phyloP scores from a whole-genome alignment of 2,888 invertebrate species.

The Sepioteuthis lessoniana region DNA sequence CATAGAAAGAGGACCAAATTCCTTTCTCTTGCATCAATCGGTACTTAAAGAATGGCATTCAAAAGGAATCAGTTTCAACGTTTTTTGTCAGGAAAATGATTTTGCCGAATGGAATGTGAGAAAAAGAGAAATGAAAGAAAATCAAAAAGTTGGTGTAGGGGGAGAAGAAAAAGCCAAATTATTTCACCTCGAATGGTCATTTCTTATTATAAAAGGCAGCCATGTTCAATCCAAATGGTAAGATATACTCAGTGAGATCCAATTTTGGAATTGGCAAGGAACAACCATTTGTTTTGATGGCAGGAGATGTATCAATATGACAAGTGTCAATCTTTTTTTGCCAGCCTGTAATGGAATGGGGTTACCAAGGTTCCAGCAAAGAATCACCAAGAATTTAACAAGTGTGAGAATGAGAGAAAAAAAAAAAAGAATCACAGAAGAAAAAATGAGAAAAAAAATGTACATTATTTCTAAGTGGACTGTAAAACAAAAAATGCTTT shows the following conservation, averaged over 20 bases:
- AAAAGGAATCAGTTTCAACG: no score
- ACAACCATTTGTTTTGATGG: neutral
- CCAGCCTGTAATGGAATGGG: neutral
- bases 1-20: no score
- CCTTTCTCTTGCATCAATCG: no score
- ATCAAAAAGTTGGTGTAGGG: no score
- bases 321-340: neutral
- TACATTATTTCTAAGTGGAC: neutral
- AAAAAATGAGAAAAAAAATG: neutral
- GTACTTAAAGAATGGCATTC: no score
- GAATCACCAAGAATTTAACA: neutral
- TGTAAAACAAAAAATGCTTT: neutral
- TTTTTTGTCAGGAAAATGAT: no score
- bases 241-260: neutral
- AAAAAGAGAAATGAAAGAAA: no score
- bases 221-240: neutral
- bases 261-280: neutral
- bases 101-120: no score
- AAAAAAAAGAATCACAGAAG: neutral
- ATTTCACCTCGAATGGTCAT: neutral
- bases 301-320: neutral
- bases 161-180: neutral
- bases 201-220: neutral
- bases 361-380: neutral
- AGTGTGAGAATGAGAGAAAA: neutral